Evolutionary conservation across 2,797 vertebrate genomes (phyloP).

Genomic region (Sebastes goodei): DNA sequence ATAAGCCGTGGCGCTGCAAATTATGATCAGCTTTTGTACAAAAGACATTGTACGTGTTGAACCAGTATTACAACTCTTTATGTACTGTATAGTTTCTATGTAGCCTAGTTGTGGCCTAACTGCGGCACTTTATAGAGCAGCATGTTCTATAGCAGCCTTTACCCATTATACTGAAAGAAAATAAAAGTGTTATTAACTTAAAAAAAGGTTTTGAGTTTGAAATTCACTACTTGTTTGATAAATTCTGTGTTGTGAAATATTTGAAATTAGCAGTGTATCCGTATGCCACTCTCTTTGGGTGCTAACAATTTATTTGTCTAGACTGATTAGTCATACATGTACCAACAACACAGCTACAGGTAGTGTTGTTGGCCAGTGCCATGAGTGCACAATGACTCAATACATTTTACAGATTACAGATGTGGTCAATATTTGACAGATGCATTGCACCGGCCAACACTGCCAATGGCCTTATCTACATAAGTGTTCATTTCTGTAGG

Average conservation of each 20-base stretch:
- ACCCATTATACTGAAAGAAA: not conserved
- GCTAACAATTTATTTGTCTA: not conserved
- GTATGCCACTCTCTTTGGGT: not conserved
- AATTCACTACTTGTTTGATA: not conserved
- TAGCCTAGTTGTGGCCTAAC: not conserved
- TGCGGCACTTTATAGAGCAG: constrained; percentile 29
- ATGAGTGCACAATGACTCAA: not conserved
- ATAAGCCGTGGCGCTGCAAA: not conserved
- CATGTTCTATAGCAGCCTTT: constrained; percentile 1
- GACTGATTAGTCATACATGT: constrained; percentile 12
- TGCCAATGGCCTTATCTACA: not conserved
- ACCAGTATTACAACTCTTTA: constrained; percentile 55
- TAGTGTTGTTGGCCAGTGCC: not conserved
- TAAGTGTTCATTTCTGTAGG: not conserved
- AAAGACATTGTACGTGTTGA: not conserved
- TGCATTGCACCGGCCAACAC: not conserved
- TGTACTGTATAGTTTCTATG: not conserved
- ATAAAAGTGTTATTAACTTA: constrained; percentile 34
- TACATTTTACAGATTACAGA: not conserved
- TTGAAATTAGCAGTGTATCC: not conserved
- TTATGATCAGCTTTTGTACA: not conserved
- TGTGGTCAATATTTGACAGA: not conserved
- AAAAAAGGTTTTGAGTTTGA: not conserved
- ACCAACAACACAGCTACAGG: not conserved
- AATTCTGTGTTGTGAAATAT: not conserved